phyloP scores from a whole-genome alignment of 2,113 vertebrate species.

The Setophaga petechia region DNA sequence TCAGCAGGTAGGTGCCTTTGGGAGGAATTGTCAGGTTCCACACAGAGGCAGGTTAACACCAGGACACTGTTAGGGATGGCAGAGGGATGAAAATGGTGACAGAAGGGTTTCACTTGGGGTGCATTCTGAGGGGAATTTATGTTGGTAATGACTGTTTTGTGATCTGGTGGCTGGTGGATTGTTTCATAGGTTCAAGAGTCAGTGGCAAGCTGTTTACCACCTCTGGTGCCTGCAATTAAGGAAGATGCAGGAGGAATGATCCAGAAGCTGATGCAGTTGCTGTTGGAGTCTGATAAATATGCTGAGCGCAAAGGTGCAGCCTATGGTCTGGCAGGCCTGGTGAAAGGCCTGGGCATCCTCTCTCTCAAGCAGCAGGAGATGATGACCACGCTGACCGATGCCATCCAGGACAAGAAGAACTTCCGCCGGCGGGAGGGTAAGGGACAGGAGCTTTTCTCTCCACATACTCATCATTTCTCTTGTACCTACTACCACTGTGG shows the following conservation, averaged over 20 bases:
- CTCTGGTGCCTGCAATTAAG: constrained; percentile 94
- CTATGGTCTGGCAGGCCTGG: constrained; percentile 92
- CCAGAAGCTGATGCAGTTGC: constrained; percentile 90
- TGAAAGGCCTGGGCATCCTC: constrained; percentile 96
- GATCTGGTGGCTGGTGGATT: not conserved
- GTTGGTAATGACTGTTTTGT: not conserved
- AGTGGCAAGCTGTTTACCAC: constrained; percentile 92
- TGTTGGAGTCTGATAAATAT: constrained; percentile 96
- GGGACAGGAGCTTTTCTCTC: not conserved
- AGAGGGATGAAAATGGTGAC: not conserved
- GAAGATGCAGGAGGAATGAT: constrained; percentile 96
- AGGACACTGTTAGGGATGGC: not conserved
- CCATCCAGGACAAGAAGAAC: constrained; percentile 99
- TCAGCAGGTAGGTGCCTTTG: constrained; percentile 89
- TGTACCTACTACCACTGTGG: not conserved
- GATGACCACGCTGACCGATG: constrained; percentile 93
- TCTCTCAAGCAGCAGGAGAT: constrained; percentile 98
- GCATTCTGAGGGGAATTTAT: not conserved
- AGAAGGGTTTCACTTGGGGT: not conserved
- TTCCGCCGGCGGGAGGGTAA: constrained; percentile 94
- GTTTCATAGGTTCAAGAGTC: constrained; percentile 92
- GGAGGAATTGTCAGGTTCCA: not conserved
- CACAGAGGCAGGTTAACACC: not conserved
- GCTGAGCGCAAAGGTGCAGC: constrained; percentile 95
- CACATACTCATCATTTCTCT: not conserved